These are phyloP conservation scores for Thalpophila matura DNA, from an alignment of 2,888 invertebrate species.

Conservation along the genomic window DNA sequence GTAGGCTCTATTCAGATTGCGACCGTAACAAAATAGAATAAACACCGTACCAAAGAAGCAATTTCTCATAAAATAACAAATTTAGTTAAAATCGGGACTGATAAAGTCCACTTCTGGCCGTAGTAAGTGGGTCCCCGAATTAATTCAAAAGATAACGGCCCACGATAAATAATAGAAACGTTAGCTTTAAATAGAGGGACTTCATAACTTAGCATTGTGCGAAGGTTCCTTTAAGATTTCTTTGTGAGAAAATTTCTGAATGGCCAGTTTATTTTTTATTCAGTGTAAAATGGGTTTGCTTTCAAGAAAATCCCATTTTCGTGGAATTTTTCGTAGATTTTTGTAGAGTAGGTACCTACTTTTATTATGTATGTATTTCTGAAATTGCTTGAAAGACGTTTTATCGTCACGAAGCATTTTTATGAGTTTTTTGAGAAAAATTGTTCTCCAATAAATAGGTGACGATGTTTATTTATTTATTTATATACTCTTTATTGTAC, in stretches of 20 bases:
- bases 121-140: slow-evolving; percentile 74
- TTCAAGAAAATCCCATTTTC: slow-evolving; percentile 36
- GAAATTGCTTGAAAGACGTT: neutral
- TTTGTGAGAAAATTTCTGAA: slow-evolving; percentile 49
- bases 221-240: slow-evolving; percentile 50
- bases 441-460: neutral
- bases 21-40: slow-evolving; percentile 18
- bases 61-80: slow-evolving; percentile 66
- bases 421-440: neutral
- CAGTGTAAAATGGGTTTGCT: slow-evolving; percentile 58
- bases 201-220: slow-evolving; percentile 64
- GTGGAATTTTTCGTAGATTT: neutral
- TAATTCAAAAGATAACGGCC: slow-evolving; percentile 77
- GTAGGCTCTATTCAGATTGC: slow-evolving; percentile 32
- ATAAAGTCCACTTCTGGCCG: slow-evolving; percentile 72
- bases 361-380: slow-evolving; percentile 12
- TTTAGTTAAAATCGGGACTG: slow-evolving; percentile 69
- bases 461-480: too few species aligned
- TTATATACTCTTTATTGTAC: too few species aligned
- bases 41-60: slow-evolving; percentile 34
- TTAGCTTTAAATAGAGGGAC: slow-evolving; percentile 58
- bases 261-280: slow-evolving; percentile 62
- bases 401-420: neutral
- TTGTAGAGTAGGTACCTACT: neutral
- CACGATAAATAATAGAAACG: slow-evolving; percentile 72